These are phyloP conservation scores for Ambastaia sidthimunki DNA, from an alignment of 2,797 vertebrate species.

Conservation along the genomic window DNA sequence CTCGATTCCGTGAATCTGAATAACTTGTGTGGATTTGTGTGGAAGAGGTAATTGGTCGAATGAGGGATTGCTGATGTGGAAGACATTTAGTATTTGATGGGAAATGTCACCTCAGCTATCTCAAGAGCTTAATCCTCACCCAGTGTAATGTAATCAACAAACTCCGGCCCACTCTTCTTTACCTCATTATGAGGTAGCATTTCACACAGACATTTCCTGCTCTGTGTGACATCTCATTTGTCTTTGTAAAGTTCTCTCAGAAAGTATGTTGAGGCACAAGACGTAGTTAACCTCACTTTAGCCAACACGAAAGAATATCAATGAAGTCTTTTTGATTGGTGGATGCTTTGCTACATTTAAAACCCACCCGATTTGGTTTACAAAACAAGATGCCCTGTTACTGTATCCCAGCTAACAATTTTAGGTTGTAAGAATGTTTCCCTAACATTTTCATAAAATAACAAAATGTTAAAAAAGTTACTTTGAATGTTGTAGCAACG, in stretches of 20 bases:
- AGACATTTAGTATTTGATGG: conserved; percentile 8
- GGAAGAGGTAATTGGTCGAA: neutral
- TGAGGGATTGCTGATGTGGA: conserved; percentile 3
- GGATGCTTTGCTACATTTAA: neutral
- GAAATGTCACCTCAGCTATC: conserved; percentile 35
- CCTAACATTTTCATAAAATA: too few species aligned
- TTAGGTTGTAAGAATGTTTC: too few species aligned
- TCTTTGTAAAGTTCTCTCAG: conserved; percentile 26
- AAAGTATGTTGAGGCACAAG: conserved; percentile 15
- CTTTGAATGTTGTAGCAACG: too few species aligned
- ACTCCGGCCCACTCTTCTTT: conserved; percentile 23
- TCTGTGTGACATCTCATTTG: conserved; percentile 23
- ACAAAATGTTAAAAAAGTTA: too few species aligned
- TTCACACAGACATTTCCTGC: conserved; percentile 3
- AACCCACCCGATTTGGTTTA: neutral
- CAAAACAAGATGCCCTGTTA: neutral
- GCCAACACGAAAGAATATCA: conserved; percentile 23
- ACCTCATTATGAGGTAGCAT: conserved; percentile 36
- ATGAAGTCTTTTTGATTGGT: conserved; percentile 16
- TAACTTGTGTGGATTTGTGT: neutral
- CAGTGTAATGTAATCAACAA: conserved; percentile 33
- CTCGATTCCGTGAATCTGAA: too few species aligned
- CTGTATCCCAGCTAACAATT: neutral
- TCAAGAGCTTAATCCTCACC: conserved; percentile 34
- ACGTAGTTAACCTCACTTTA: conserved; percentile 26